Conservation (phyloP, 2,797 vertebrate genomes). For the Salarias fasciatus region DNA sequence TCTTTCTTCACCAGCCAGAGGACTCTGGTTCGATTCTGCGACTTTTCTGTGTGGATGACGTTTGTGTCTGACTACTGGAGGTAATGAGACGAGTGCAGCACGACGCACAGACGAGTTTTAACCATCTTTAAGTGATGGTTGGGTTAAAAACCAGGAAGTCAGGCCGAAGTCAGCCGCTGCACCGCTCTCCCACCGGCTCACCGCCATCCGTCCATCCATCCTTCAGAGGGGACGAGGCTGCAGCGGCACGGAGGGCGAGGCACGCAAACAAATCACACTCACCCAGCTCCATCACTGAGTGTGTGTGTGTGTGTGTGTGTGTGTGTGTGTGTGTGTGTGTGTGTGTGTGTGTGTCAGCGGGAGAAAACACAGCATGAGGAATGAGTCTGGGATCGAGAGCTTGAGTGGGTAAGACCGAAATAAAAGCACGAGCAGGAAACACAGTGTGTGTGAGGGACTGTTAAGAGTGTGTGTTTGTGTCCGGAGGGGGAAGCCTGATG, state of each 20-base stretch:
- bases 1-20: too few relatives aligned
- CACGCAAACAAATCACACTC: constrained; percentile 20
- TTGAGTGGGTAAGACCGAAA: constrained; percentile 7
- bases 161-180: too few relatives aligned
- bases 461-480: constrained; percentile 25
- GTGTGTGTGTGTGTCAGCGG: neutral
- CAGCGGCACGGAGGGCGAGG: constrained; percentile 17
- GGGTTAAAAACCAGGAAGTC: too few relatives aligned
- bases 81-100: too few relatives aligned
- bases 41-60: too few relatives aligned
- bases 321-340: neutral
- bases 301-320: neutral
- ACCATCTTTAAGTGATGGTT: too few relatives aligned
- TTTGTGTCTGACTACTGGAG: too few relatives aligned
- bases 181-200: constrained; percentile 20
- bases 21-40: too few relatives aligned
- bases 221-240: constrained; percentile 16
- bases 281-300: neutral
- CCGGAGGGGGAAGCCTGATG: constrained; percentile 29
- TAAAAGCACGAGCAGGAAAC: constrained; percentile 1
- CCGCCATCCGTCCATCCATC: constrained; percentile 32
- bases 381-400: constrained; percentile 28
- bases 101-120: too few relatives aligned
- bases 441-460: constrained; percentile 33
- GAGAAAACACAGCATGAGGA: constrained; percentile 25